Evolutionary conservation across 2,113 vertebrate genomes (phyloP).

Genomic region (rat (Rattus norvegicus)): DNA sequence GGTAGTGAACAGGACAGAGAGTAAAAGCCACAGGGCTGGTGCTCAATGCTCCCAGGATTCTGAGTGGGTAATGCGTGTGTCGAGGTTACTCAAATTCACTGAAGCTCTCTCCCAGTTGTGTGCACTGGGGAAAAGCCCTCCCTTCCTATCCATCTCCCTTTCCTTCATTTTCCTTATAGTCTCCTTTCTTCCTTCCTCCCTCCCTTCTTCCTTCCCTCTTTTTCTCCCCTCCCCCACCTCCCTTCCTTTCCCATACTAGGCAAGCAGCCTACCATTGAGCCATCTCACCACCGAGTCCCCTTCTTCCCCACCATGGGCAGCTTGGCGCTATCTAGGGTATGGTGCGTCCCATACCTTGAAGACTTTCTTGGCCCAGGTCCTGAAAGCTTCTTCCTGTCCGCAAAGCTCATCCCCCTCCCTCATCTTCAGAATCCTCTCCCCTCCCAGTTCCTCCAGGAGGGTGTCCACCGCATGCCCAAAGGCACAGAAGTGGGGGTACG

Average conservation of each 20-base stretch:
- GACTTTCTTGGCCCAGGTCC: conserved; percentile 99
- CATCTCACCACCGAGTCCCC: background rate
- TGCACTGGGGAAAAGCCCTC: background rate
- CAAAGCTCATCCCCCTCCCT: conserved; percentile 98
- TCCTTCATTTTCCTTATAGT: too few species aligned
- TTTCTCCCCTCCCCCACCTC: background rate
- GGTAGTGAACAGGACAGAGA: too few species aligned
- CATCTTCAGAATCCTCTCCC: conserved; percentile 98
- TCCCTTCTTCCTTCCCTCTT: background rate
- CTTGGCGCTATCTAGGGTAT: fast-evolving
- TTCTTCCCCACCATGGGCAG: background rate
- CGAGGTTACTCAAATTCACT: background rate
- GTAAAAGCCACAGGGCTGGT: background rate
- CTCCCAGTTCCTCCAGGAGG: conserved; percentile 96
- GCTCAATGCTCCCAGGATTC: background rate
- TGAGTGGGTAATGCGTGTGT: background rate
- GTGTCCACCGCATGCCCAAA: conserved; percentile 98
- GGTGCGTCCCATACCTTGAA: conserved; percentile 92
- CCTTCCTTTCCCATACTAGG: background rate
- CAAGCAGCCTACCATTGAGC: background rate
- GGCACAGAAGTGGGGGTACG: conserved; percentile 99
- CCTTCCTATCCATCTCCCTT: background rate
- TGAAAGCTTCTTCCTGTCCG: conserved; percentile 98
- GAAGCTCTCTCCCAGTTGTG: background rate
- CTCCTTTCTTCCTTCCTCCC: too few species aligned